A percentile compares a stretch with the other conserved stretches of the same genome.
Evolutionary conservation across 2,113 vertebrate genomes (phyloP).

Genomic region (Peromyscus maniculatus): DNA sequence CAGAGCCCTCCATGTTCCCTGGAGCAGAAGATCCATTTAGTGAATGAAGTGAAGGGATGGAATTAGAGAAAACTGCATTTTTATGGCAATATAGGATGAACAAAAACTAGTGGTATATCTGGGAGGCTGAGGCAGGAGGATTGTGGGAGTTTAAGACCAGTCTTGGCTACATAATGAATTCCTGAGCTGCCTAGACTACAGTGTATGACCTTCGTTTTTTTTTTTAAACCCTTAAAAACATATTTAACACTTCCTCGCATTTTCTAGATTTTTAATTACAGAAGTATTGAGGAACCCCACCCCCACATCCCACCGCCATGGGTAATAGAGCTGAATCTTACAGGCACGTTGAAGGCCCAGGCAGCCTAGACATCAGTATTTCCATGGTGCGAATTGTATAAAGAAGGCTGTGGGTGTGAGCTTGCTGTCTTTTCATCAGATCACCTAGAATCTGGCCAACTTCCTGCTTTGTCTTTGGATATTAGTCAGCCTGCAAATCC

Average conservation of each 20-base stretch:
- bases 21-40: background rate
- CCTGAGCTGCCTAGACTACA: background rate
- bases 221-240: background rate
- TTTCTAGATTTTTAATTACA: slow-evolving; percentile 48
- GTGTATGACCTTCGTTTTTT: background rate
- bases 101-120: background rate
- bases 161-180: background rate
- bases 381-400: slow-evolving; percentile 37
- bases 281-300: background rate
- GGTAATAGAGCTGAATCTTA: slow-evolving; percentile 45
- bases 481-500: slow-evolving; percentile 72
- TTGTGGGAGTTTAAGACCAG: background rate
- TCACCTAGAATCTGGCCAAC: slow-evolving; percentile 68
- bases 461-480: slow-evolving; percentile 72
- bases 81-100: slow-evolving; percentile 38
- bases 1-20: background rate
- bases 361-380: slow-evolving; percentile 29
- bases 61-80: slow-evolving; percentile 45
- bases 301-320: background rate
- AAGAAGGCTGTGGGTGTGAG: slow-evolving; percentile 57
- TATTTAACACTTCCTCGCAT: slow-evolving; percentile 6
- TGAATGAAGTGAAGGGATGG: slow-evolving; percentile 26
- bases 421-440: slow-evolving; percentile 65
- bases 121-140: background rate
- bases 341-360: slow-evolving; percentile 24